These are phyloP conservation scores for Motacilla alba DNA, from an alignment of 2,113 vertebrate species.

Conservation along the genomic window DNA sequence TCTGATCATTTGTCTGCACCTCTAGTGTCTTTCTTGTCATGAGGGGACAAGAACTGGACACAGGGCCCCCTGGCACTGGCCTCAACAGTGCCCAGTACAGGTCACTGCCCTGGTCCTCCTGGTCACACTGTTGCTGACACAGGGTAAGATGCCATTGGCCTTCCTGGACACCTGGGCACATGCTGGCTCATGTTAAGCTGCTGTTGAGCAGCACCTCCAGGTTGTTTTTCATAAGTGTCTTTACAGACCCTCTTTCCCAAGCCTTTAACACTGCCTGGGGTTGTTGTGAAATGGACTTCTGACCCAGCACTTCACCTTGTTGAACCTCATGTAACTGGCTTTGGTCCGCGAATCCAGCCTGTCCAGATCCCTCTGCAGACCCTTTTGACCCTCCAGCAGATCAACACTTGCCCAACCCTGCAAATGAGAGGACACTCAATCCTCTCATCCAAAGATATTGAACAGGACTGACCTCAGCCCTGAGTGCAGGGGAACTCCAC, in stretches of 20 bases:
- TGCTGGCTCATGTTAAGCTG: neutral
- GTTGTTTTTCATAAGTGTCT: neutral
- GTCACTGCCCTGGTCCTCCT: neutral
- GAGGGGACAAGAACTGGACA: neutral
- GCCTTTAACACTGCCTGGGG: neutral
- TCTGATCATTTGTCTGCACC: neutral
- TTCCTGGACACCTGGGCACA: neutral
- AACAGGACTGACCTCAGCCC: neutral
- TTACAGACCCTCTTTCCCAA: neutral
- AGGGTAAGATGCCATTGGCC: neutral
- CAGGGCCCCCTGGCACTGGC: neutral
- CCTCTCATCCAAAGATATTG: neutral
- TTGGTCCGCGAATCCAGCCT: neutral
- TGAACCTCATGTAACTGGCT: neutral
- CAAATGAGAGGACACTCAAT: neutral
- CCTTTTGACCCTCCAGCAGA: neutral
- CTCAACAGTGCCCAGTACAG: neutral
- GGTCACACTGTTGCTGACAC: neutral
- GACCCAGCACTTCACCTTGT: neutral
- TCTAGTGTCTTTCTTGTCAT: neutral
- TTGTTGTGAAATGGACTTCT: rapidly evolving
- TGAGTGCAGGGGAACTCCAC: neutral
- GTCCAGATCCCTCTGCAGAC: neutral
- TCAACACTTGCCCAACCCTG: neutral
- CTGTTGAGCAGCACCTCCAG: neutral